A percentile compares a stretch with the other conserved stretches of the same genome.
phyloP scores from a whole-genome alignment of 2,113 vertebrate species.

The Sander lucioperca region DNA sequence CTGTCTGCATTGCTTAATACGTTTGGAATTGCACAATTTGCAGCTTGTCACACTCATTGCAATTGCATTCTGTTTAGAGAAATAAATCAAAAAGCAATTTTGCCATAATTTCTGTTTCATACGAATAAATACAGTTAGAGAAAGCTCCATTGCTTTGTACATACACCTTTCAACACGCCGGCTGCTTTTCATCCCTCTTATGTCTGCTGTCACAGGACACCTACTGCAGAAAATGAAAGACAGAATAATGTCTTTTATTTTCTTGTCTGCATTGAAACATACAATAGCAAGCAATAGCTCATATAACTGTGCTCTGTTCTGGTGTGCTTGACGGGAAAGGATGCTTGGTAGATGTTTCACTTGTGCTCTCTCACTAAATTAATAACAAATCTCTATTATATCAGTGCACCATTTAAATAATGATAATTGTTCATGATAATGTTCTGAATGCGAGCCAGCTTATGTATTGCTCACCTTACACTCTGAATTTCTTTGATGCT shows the following conservation, averaged over 20 bases:
- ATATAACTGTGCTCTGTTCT: not conserved
- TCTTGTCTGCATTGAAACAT: constrained; percentile 15
- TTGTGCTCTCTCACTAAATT: constrained; percentile 1
- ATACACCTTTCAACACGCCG: constrained; percentile 31
- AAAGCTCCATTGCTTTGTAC: constrained; percentile 24
- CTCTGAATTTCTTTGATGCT: not conserved
- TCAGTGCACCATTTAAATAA: not conserved
- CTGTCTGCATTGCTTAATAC: constrained; percentile 59
- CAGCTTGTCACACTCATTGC: constrained; percentile 57
- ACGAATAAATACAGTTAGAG: constrained; percentile 43
- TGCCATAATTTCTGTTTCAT: constrained; percentile 49
- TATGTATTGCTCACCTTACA: not conserved
- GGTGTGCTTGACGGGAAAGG: not conserved
- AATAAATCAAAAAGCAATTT: constrained; percentile 54
- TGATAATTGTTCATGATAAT: not conserved
- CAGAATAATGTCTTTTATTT: constrained; percentile 47
- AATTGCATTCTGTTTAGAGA: constrained; percentile 48
- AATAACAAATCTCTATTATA: not conserved
- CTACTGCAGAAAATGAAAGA: constrained; percentile 36
- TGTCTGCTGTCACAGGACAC: constrained; percentile 53
- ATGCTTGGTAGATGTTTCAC: not conserved
- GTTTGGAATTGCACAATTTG: constrained; percentile 62
- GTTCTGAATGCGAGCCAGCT: not conserved
- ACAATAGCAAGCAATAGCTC: not conserved
- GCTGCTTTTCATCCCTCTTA: constrained; percentile 48